phyloP scores from a whole-genome alignment of 2,888 invertebrate genomes.

The Trilocha varians region DNA sequence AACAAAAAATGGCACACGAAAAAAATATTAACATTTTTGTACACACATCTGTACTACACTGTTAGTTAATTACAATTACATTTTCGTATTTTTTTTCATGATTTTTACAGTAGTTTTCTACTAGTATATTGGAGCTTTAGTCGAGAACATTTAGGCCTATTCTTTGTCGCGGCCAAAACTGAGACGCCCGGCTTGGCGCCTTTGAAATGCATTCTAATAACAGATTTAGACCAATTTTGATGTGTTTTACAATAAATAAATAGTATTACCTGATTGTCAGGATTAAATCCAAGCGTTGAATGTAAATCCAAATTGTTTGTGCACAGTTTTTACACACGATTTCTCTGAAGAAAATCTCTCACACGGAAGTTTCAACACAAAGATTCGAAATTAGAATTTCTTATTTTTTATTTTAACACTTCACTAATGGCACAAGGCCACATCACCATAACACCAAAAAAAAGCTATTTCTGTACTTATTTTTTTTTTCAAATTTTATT shows the following conservation, averaged over 20 bases:
- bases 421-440: slow-evolving; percentile 5
- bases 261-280: slow-evolving; percentile 45
- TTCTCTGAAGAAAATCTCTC: slow-evolving; percentile 2
- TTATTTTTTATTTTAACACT: slow-evolving; percentile 7
- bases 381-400: not conserved
- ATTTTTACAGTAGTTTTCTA: not conserved
- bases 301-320: slow-evolving; percentile 42
- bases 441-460: slow-evolving; percentile 1
- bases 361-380: not conserved
- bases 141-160: slow-evolving; percentile 38
- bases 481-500: no score
- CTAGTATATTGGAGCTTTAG: slow-evolving; percentile 1
- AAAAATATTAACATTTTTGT: no score
- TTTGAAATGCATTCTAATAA: slow-evolving; percentile 4
- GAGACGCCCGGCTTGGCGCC: slow-evolving; percentile 7
- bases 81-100: not conserved
- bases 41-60: no score
- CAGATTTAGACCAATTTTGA: not conserved
- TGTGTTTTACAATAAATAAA: slow-evolving; percentile 10
- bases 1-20: no score
- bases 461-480: no score
- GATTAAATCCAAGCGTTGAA: slow-evolving; percentile 40
- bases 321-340: slow-evolving; percentile 4
- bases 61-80: not conserved
- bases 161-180: slow-evolving; percentile 12